A percentile compares a stretch with the other conserved stretches of the same genome.
These are phyloP conservation scores for Oreochromis tanganicae DNA, from an alignment of 2,113 vertebrate species.

Conservation along the genomic window DNA sequence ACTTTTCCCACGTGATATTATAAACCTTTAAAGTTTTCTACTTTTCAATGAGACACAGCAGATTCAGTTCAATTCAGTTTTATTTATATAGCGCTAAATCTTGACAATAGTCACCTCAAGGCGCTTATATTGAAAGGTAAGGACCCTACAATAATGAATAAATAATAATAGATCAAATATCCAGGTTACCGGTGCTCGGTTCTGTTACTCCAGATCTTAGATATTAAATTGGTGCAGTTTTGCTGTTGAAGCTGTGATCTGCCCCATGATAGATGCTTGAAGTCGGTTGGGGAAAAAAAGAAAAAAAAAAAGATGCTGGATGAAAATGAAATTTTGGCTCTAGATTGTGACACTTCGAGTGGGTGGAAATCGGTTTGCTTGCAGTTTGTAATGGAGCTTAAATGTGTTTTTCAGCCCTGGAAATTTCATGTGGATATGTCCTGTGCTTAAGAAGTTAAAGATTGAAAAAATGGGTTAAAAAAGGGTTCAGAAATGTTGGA, in stretches of 20 bases:
- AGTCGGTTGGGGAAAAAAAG: neutral
- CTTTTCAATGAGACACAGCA: neutral
- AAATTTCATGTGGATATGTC: neutral
- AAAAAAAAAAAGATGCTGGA: neutral
- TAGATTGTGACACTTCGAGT: neutral
- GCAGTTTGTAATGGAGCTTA: neutral
- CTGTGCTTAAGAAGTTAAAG: neutral
- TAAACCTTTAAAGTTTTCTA: neutral
- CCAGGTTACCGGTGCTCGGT: neutral
- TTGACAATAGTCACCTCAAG: neutral
- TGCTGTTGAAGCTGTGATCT: neutral
- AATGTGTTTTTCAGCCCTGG: neutral
- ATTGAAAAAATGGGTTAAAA: neutral
- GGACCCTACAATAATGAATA: neutral
- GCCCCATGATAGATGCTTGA: neutral
- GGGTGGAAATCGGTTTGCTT: neutral
- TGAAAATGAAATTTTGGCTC: neutral
- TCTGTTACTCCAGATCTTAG: neutral
- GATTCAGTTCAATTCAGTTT: neutral
- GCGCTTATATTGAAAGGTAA: neutral
- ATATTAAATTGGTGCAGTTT: neutral
- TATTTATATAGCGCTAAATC: neutral
- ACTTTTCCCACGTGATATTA: neutral
- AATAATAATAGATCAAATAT: neutral
- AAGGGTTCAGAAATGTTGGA: neutral